Base-by-base conservation (phyloP, 2,797 vertebrate genomes). In the Cossypha niveicapilla region DNA sequence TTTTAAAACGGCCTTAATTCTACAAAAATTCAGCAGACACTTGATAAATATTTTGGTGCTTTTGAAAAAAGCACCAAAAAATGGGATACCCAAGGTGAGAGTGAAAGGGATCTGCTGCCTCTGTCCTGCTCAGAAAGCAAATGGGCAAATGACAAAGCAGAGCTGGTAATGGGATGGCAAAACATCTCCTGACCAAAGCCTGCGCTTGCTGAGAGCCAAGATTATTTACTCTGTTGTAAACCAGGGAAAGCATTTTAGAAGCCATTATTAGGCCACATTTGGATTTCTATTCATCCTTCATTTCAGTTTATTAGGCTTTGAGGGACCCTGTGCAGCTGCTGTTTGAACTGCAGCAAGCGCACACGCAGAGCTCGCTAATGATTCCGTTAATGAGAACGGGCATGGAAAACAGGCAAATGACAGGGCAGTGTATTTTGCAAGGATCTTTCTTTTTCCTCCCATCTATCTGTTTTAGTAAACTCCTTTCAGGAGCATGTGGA, bases 251-350 rank as follows among this genome's bases (percentile, higher is more conserved):
- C 68, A n/a, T 88, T 95, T 79, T 53, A 67, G 72, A 90, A 92
- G 35, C 78, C 4, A 12, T 89, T 95, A 66, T 89, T 71, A 58
- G 84, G 75, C 58, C 23, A 44, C 76, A 34, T 83, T 94, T 92
- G 61, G 78, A 18, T 93, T 94, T 72, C 85, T 92, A 6, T 91
- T 95, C 85, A 83, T 90, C 91, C 90, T 84, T 90, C 92, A 88
- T 89, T 93, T 70, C 50, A 77, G 86, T 95, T 94, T 87, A 92
- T 94, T 87, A 94, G 94, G 85, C 91, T 95, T 91, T 30, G 82
- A 95, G 96, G 85, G 61, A 88, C 91, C 50, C 82, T 93, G 45
- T 86, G 11, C 58, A 93, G 94, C 96, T 83, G 94, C 95, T 65
- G 86, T 50, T 93, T 76, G 32, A 89, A 79, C 78, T 94, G 82